phyloP scores from a whole-genome alignment of 2,113 vertebrate genomes.

The Rhabdornis inornatus region DNA sequence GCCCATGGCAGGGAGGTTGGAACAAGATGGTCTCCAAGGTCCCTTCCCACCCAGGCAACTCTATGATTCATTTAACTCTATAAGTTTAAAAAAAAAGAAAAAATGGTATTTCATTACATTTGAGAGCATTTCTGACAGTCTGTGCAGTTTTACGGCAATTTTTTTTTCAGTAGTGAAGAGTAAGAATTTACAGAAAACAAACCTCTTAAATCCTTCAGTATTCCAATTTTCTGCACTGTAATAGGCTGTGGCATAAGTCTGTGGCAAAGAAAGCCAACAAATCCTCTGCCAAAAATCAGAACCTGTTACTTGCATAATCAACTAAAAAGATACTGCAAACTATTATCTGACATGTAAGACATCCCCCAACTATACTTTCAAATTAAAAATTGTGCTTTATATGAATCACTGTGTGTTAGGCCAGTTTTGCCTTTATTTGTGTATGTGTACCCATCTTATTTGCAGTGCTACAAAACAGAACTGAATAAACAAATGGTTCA shows the following conservation, averaged over 20 bases:
- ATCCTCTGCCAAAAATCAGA: not conserved
- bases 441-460: not conserved
- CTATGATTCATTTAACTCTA: not conserved
- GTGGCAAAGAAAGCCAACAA: not conserved
- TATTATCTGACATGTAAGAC: not conserved
- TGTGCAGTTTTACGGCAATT: not conserved
- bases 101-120: not conserved
- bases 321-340: not conserved
- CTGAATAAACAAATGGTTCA: not conserved
- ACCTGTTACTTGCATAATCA: not conserved
- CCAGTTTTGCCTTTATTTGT: not conserved
- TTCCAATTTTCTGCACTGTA: not conserved
- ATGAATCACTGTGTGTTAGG: not conserved
- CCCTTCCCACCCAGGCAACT: not conserved
- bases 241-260: not conserved
- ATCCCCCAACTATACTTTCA: not conserved
- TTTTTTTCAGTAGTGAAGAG: not conserved
- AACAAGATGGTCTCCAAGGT: not conserved
- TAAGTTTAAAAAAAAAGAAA: not conserved
- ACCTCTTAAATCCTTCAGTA: not conserved
- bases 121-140: not conserved
- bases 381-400: not conserved
- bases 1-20: not conserved
- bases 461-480: not conserved
- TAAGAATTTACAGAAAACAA: not conserved